Percentiles rank a stretch among this genome's conserved stretches.
Conservation (phyloP, 2,888 invertebrate species). For the Prosopocoilus inquinatus region DNA sequence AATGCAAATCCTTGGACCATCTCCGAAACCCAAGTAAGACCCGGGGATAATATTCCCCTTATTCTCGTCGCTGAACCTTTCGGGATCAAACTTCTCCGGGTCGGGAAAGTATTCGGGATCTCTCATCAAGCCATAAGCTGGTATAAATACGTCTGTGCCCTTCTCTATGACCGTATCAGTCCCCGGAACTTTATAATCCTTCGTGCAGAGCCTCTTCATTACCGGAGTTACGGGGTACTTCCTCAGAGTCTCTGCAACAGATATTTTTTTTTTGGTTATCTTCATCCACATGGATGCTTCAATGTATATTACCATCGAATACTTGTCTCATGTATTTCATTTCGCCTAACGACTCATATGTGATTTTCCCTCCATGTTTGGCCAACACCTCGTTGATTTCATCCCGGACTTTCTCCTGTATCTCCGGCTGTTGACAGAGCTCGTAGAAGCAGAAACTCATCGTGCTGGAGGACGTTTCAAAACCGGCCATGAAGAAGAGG, state of each 20-base stretch:
- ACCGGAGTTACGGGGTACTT: constrained; percentile 38
- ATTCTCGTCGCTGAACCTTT: constrained; percentile 57
- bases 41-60: constrained; percentile 52
- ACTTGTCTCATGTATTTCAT: constrained; percentile 54
- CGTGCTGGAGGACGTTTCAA: constrained; percentile 45
- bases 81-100: constrained; percentile 62
- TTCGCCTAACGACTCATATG: constrained; percentile 51
- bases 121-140: constrained; percentile 34
- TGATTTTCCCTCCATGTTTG: constrained; percentile 46
- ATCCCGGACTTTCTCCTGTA: constrained; percentile 49
- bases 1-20: constrained; percentile 58
- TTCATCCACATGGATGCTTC: too few species aligned
- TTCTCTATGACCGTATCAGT: constrained; percentile 32
- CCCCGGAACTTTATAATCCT: constrained; percentile 36
- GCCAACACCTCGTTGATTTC: constrained; percentile 48
- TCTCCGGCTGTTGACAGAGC: constrained; percentile 49
- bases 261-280: background rate
- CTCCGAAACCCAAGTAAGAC: constrained; percentile 59
- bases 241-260: constrained; percentile 37
- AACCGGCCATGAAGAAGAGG: constrained; percentile 41
- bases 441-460: constrained; percentile 53
- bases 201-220: constrained; percentile 30
- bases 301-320: constrained; percentile 39
- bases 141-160: constrained; percentile 30
- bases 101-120: constrained; percentile 49